Base-by-base conservation (phyloP, 1,140 invertebrate genomes). In the Berghia stephanieae region DNA sequence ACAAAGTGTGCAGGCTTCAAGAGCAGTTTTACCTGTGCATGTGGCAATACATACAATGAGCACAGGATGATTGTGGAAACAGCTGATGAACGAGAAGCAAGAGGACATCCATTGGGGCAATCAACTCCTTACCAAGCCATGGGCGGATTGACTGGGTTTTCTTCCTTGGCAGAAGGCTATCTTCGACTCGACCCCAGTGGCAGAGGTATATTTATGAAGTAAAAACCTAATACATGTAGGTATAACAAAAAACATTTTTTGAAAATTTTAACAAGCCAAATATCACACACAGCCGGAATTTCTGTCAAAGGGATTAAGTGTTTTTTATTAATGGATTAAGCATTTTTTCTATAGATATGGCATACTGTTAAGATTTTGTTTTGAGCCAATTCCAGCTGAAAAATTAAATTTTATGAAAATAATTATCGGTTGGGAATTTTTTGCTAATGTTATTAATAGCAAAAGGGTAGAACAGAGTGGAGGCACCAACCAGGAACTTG, bases 71-170 rank as follows among this genome's bases (percentile, higher is more conserved):
- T 89, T 21, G 82, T 88, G n/a, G 88, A 90, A 74, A 89, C 88
- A 10, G 86, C 78, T 43, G 86, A 87, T 18, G 88, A 90, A 81
- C 71, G 89, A 67, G 82, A 85, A 77, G 86, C 81, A 0, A 67
- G 88, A 24, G 89, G 89, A 46, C 88, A 89, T 73, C 89, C 89
- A 6, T 83, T 89, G 18, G 89, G 89, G 16, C 84, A 88, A 68
- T 86, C 85, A 46, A 83, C 82, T 3, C 85, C 85, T 3, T 90
- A 89, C 78, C 82, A 87, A 70, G 89, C 88, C 60, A 90, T 90
- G 89, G 89, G 89, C 13, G 89, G 89, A 21, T 44, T 90, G 2
- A 90, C 89, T 21, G 89, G 89, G 3, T 90, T 90, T 81, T 88
- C 86, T 24, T 90, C 89, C 13, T 79, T 90, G 18, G 86, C 86